These are phyloP conservation scores for Galeopterus variegatus DNA, from an alignment of 2,113 vertebrate species.

Conservation along the genomic window DNA sequence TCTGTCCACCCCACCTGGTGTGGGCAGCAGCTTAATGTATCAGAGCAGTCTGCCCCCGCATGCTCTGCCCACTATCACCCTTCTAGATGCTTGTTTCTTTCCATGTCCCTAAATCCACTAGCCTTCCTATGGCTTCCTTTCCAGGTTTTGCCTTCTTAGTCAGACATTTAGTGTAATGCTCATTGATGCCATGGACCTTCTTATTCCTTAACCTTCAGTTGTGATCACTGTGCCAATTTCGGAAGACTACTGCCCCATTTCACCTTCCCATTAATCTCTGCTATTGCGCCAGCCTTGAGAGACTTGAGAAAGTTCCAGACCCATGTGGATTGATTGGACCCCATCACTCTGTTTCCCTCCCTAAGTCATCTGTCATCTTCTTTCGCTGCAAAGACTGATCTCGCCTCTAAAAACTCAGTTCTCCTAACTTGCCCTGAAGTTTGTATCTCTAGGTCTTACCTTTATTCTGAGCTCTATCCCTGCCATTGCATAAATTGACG, in stretches of 20 bases:
- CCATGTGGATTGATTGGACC: background rate
- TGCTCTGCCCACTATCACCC: background rate
- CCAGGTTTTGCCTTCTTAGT: background rate
- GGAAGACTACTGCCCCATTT: background rate
- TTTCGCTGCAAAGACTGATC: background rate
- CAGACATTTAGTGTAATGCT: background rate
- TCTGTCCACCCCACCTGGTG: background rate
- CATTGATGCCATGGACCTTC: background rate
- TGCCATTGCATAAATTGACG: background rate
- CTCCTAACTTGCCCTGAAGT: background rate
- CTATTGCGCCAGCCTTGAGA: background rate
- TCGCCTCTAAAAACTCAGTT: background rate
- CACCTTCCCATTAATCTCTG: background rate
- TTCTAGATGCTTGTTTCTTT: background rate
- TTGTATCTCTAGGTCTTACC: background rate
- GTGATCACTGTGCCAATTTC: background rate
- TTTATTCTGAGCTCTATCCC: background rate
- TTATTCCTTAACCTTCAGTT: background rate
- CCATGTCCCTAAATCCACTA: background rate
- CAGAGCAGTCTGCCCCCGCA: background rate
- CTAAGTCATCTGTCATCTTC: background rate
- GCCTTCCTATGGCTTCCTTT: background rate
- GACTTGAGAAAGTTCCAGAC: background rate
- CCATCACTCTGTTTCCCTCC: background rate
- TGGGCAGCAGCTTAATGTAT: too few species aligned